Base-by-base conservation (phyloP, 2,888 invertebrate genomes). In the Sialis lutaria region DNA sequence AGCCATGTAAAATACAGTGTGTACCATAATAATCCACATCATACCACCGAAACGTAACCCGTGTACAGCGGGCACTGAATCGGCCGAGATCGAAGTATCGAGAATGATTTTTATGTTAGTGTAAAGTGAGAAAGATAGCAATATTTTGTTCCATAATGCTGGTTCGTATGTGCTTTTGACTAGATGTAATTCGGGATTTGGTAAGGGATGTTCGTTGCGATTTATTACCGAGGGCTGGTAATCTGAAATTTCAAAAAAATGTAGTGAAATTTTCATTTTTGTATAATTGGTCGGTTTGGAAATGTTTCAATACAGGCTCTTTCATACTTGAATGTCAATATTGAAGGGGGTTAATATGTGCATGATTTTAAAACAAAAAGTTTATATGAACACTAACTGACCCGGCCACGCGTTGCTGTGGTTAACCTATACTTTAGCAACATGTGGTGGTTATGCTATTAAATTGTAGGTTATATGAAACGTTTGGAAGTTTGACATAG, bases 1-100 rank as follows among this genome's bases (percentile, higher is more conserved):
- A 2, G 56, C 54, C 52, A 62, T 60, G 52, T 64, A 72, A 51
- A 60, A 66, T 8, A 65, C 49, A 6, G 68, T 64, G 52, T 77
- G 75, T 1, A 67, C 69, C 49, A 69, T 56, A 41, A 75, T 67
- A 13, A 76, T 70, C 72, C 75, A 75, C 32, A 67, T 52, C 69
- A 76, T 73, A 12, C 70, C 67, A 13, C 75, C 57, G 51, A 73
- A 70, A 51, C 70, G 62, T 7, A 74, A 48, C 1, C 74, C 73
- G 51, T 73, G 71, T 9, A 75, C 60, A 4, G 62, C 57, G 0
- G 58, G 52, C 1, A 75, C 51, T 1, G 64, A 58, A 12, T 64
- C 62, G 0, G 55, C 37, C 4, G 57, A 51, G 4, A 63, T 44
- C 12, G 60, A 58, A 0, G 66, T 66, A 33, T 59, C 58, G 10